Evolutionary conservation across 2,888 invertebrate genomes (phyloP).

Genomic region (Hemithea aestivaria): DNA sequence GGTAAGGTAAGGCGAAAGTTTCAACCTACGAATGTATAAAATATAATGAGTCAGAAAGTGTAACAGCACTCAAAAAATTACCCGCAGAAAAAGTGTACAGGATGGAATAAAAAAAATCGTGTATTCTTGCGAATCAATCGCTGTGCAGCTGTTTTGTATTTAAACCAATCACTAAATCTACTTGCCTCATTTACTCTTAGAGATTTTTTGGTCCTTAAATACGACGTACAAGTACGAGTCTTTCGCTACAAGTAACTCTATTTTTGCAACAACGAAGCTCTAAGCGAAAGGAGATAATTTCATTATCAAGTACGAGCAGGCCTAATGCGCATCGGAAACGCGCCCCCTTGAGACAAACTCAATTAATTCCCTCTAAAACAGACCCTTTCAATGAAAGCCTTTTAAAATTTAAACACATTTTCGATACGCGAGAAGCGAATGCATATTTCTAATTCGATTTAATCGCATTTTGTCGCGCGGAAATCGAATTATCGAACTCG

Average conservation of each 20-base stretch:
- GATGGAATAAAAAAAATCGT: no score
- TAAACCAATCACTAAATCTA: no score
- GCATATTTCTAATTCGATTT: constrained; percentile 19
- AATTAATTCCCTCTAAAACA: constrained; percentile 72
- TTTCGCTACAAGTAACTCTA: constrained; percentile 2
- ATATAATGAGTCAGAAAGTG: no score
- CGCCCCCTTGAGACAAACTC: constrained; percentile 72
- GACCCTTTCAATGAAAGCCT: constrained; percentile 60
- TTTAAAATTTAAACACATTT: constrained; percentile 70
- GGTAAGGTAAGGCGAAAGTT: no score
- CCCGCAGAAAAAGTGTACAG: no score
- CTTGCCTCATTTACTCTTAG: no score
- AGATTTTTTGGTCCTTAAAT: no score
- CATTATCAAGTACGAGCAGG: constrained; percentile 60
- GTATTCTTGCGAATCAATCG: no score
- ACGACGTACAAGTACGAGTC: no score
- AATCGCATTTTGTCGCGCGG: constrained; percentile 13
- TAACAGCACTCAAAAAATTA: no score
- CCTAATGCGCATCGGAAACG: constrained; percentile 71
- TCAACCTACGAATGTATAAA: no score
- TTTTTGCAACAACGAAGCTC: constrained; percentile 22
- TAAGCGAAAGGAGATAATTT: constrained; percentile 57
- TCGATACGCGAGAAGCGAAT: constrained; percentile 30
- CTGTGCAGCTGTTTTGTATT: no score
- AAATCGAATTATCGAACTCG: constrained; percentile 9